Conservation (phyloP, 2,797 vertebrate species). For the Danio tinwini region DNA sequence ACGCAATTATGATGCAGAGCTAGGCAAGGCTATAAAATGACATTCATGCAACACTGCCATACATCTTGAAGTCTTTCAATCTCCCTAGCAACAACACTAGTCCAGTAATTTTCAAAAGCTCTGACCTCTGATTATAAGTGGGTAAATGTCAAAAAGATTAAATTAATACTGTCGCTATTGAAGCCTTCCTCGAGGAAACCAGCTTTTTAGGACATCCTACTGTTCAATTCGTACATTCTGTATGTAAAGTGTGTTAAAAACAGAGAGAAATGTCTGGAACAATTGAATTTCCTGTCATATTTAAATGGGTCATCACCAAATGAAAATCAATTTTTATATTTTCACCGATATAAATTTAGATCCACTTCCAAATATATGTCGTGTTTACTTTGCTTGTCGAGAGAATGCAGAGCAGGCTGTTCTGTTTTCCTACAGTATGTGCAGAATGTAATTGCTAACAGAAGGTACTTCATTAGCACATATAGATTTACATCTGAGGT, state of each 20-base stretch:
- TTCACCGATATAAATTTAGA: background rate
- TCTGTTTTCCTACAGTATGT: conserved; percentile 6
- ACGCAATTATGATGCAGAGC: background rate
- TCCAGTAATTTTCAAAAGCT: conserved; percentile 4
- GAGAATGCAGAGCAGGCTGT: conserved; percentile 4
- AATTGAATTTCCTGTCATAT: background rate
- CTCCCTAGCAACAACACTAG: background rate
- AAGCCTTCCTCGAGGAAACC: background rate
- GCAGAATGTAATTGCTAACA: conserved; percentile 25
- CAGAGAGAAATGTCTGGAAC: conserved; percentile 5
- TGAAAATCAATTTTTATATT: conserved; percentile 8
- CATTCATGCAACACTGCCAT: background rate
- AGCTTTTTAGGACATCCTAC: background rate
- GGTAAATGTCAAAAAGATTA: conserved; percentile 19
- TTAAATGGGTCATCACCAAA: conserved; percentile 8
- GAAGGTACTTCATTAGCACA: conserved; percentile 15
- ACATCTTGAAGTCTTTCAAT: conserved; percentile 6
- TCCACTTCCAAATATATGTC: background rate
- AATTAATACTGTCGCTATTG: background rate
- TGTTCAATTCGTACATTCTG: background rate
- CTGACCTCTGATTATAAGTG: conserved; percentile 15
- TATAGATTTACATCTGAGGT: conserved; percentile 24
- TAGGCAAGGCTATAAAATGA: conserved; percentile 7
- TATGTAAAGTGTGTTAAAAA: background rate
- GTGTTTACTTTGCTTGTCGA: background rate